Conservation (phyloP, 2,888 invertebrate species). For the Cephus sareptanus region DNA sequence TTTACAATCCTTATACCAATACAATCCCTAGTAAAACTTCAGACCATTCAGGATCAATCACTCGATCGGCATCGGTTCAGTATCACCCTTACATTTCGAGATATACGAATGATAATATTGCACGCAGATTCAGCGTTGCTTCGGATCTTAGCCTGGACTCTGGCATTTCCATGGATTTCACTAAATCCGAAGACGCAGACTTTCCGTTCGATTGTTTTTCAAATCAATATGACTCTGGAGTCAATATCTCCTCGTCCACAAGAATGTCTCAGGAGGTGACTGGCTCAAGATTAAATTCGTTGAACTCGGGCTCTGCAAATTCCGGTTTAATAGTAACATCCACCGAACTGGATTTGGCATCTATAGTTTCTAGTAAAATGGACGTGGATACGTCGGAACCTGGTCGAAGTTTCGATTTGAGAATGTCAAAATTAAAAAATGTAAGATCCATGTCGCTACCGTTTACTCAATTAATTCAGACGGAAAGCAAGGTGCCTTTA, state of each 20-base stretch:
- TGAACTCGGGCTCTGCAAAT: background rate
- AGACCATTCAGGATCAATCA: background rate
- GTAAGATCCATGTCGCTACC: background rate
- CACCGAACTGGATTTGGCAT: background rate
- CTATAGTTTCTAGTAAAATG: background rate
- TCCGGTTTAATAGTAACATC: background rate
- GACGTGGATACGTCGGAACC: background rate
- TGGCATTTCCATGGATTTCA: conserved; percentile 48
- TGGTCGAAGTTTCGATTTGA: background rate
- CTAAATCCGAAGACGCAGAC: conserved; percentile 30
- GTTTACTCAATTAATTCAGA: background rate
- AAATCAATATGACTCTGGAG: conserved; percentile 40
- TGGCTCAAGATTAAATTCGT: background rate
- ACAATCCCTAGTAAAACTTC: conserved; percentile 26
- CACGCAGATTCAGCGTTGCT: background rate
- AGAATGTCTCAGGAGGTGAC: conserved; percentile 23
- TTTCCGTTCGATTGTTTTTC: conserved; percentile 34
- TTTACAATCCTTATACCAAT: conserved; percentile 50
- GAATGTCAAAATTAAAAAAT: background rate
- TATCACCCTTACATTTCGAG: background rate
- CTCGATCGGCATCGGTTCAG: background rate
- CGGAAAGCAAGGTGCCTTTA: background rate
- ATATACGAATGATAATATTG: background rate
- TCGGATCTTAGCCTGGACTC: conserved; percentile 47
- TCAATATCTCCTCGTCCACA: conserved; percentile 38